These are phyloP conservation scores for Strix aluco DNA, from an alignment of 2,113 vertebrate species.

Conservation along the genomic window DNA sequence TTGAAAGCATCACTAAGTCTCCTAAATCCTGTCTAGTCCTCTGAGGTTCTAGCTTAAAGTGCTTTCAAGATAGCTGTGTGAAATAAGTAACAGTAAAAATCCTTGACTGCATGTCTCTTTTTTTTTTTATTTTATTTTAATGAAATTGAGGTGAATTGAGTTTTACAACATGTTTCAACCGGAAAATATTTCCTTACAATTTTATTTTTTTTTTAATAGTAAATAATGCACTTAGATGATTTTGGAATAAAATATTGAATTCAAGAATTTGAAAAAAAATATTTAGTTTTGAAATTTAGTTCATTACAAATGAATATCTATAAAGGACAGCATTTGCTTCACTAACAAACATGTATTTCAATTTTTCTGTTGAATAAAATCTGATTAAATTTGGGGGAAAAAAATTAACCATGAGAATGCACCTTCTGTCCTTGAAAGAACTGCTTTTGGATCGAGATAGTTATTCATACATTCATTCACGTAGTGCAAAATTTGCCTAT, in stretches of 20 bases:
- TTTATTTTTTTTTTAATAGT: not conserved
- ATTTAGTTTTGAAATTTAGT: not conserved
- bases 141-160: not conserved
- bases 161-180: not conserved
- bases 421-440: not conserved
- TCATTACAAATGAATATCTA: not conserved
- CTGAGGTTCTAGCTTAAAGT: not conserved
- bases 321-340: not conserved
- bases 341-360: not conserved
- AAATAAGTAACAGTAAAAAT: constrained; percentile 1
- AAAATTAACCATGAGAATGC: not conserved
- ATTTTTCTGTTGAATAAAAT: not conserved
- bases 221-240: not conserved
- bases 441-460: not conserved
- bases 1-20: not conserved
- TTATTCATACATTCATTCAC: not conserved
- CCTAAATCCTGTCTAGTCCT: not conserved
- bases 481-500: not conserved
- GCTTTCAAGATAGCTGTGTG: not conserved
- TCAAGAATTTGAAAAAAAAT: not conserved
- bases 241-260: not conserved
- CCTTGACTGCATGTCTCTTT: not conserved
- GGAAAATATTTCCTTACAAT: not conserved
- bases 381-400: not conserved
- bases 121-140: not conserved